phyloP scores from a whole-genome alignment of 2,888 invertebrate genomes.

The Plagodis dolabraria region DNA sequence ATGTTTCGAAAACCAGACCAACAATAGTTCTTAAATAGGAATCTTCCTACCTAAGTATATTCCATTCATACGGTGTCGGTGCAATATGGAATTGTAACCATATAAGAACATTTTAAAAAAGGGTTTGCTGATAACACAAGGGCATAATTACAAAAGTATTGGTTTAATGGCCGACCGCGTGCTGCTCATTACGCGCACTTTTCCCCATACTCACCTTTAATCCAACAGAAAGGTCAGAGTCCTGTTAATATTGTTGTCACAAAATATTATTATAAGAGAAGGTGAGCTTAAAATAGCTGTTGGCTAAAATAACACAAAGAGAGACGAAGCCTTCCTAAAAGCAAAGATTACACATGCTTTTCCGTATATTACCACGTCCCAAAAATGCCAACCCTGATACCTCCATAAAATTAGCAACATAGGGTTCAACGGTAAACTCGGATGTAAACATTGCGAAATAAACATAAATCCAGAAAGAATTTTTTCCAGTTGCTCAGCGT shows the following conservation, averaged over 20 bases:
- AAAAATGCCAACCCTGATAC: constrained; percentile 15
- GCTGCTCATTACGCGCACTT: no score
- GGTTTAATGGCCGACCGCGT: no score
- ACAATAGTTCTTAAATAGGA: no score
- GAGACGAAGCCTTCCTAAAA: constrained; percentile 14
- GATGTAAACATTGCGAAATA: constrained; percentile 32
- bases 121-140: no score
- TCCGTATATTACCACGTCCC: constrained; percentile 17
- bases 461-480: constrained; percentile 35
- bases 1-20: no score
- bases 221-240: no score
- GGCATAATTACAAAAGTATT: no score
- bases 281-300: not conserved
- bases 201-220: no score
- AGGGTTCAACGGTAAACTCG: constrained; percentile 32
- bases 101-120: no score
- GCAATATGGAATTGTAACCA: no score
- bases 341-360: constrained; percentile 24
- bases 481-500: constrained; percentile 30
- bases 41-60: no score
- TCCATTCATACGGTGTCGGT: no score
- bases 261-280: not conserved
- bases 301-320: not conserved
- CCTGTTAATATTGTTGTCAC: not conserved
- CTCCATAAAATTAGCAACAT: constrained; percentile 32